A percentile compares a stretch with the other conserved stretches of the same genome.
Evolutionary conservation across 2,888 invertebrate genomes (phyloP).

Genomic region (Rhingia campestris): DNA sequence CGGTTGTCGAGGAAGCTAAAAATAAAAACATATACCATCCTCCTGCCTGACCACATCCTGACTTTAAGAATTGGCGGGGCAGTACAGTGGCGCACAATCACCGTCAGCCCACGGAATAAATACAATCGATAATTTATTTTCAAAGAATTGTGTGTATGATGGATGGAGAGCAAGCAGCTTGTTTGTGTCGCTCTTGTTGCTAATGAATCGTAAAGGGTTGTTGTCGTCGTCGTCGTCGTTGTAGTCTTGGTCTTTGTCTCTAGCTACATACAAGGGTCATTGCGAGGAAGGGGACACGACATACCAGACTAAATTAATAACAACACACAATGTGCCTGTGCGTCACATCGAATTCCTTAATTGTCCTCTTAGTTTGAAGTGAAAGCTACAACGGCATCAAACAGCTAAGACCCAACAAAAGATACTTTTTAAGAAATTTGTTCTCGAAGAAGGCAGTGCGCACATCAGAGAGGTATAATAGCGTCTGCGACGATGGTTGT

Average conservation of each 20-base stretch:
- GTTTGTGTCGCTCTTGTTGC: conserved; percentile 22
- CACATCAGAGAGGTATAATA: neutral
- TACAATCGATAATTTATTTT: conserved; percentile 68
- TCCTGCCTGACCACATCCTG: conserved; percentile 39
- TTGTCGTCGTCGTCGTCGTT: conserved; percentile 2
- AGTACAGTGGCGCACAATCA: conserved; percentile 1
- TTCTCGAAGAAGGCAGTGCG: neutral
- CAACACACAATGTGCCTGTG: conserved; percentile 22
- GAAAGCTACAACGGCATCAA: neutral
- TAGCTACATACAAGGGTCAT: too few species aligned
- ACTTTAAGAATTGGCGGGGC: conserved; percentile 6
- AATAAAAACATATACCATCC: conserved; percentile 33
- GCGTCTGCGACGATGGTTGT: neutral
- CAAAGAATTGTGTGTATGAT: conserved; percentile 33
- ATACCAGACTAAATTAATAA: conserved; percentile 50
- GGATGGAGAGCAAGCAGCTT: conserved; percentile 27
- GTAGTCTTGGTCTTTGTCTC: neutral
- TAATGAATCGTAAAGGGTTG: conserved; percentile 47
- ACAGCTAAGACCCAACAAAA: conserved; percentile 10
- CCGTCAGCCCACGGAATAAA: conserved; percentile 46
- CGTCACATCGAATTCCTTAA: conserved; percentile 36
- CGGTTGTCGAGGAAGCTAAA: conserved; percentile 32
- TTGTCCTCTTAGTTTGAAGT: conserved; percentile 12
- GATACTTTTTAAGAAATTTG: conserved; percentile 21
- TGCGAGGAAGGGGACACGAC: neutral